These are phyloP conservation scores for Hiodon alosoides DNA, from an alignment of 2,113 vertebrate genomes.

Conservation along the genomic window DNA sequence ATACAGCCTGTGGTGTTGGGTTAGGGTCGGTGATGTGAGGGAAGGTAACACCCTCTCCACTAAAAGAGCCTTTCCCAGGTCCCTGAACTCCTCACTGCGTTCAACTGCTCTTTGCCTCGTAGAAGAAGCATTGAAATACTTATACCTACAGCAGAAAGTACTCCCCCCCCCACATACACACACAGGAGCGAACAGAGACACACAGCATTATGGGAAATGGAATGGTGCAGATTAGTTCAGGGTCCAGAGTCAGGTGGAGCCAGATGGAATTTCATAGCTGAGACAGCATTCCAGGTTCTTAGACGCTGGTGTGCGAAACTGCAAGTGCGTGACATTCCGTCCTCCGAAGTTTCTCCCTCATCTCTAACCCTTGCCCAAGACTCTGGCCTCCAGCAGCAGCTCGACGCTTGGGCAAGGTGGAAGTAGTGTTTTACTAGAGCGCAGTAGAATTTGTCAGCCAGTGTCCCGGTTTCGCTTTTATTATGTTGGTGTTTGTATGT, in stretches of 20 bases:
- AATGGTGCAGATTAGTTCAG: conserved; percentile 10
- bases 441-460: background rate
- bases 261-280: conserved; percentile 35
- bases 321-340: conserved; percentile 25
- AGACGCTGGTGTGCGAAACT: background rate
- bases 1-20: conserved; percentile 55
- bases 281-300: conserved; percentile 30
- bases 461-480: background rate
- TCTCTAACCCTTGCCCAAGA: background rate
- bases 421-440: background rate
- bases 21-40: conserved; percentile 64
- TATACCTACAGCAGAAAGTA: background rate
- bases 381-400: background rate
- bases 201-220: conserved; percentile 39
- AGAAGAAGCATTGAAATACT: conserved; percentile 7
- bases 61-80: conserved; percentile 14
- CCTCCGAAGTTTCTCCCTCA: conserved; percentile 21
- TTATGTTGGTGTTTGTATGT: background rate
- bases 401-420: background rate
- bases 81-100: background rate
- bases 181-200: conserved; percentile 36
- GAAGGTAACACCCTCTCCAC: conserved; percentile 26
- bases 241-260: conserved; percentile 26
- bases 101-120: background rate
- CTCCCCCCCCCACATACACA: background rate